A percentile compares a stretch with the other conserved stretches of the same genome.
Evolutionary conservation across 1,140 invertebrate genomes (phyloP).

Genomic region (Bacillus rossius): DNA sequence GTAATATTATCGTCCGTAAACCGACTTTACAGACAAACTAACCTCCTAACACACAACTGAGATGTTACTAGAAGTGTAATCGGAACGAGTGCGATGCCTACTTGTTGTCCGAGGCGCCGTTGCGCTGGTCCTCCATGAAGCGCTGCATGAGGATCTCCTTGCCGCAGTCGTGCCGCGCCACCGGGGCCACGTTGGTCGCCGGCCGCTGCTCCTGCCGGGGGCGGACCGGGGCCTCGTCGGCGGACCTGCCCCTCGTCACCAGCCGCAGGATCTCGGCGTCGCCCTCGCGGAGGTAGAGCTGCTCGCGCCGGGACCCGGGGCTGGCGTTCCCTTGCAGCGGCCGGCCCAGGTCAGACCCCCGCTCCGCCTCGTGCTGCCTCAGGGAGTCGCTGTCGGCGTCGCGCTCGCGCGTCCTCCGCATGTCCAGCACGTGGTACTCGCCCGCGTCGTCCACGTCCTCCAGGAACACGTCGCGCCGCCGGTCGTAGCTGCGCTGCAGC

Average conservation of each 20-base stretch:
- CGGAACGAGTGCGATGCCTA: too few species aligned
- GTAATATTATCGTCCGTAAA: too few species aligned
- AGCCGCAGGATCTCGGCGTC: constrained; percentile 74
- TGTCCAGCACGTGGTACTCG: constrained; percentile 11
- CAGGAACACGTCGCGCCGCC: constrained; percentile 38
- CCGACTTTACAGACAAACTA: too few species aligned
- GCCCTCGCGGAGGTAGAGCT: constrained; percentile 72
- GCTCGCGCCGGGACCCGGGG: constrained; percentile 46
- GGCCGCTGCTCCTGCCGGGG: constrained; percentile 35
- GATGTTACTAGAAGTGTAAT: too few species aligned
- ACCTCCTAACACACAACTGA: too few species aligned
- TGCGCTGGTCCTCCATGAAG: constrained; percentile 71
- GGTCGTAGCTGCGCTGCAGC: constrained; percentile 3
- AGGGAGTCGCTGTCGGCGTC: constrained; percentile 61
- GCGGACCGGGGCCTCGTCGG: constrained; percentile 43
- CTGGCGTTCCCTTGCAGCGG: constrained; percentile 15
- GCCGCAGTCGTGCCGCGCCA: constrained; percentile 53
- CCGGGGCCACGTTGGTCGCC: constrained; percentile 38
- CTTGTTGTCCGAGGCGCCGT: constrained; percentile 21
- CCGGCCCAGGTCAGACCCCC: constrained; percentile 48
- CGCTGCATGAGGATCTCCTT: constrained; percentile 74
- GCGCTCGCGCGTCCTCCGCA: not conserved
- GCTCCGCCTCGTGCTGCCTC: constrained; percentile 63
- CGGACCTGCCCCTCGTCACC: constrained; percentile 61
- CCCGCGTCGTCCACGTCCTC: constrained; percentile 45